These are phyloP conservation scores for Sycophila sp. DNA, from an alignment of 1,140 invertebrate genomes.

Conservation along the genomic window DNA sequence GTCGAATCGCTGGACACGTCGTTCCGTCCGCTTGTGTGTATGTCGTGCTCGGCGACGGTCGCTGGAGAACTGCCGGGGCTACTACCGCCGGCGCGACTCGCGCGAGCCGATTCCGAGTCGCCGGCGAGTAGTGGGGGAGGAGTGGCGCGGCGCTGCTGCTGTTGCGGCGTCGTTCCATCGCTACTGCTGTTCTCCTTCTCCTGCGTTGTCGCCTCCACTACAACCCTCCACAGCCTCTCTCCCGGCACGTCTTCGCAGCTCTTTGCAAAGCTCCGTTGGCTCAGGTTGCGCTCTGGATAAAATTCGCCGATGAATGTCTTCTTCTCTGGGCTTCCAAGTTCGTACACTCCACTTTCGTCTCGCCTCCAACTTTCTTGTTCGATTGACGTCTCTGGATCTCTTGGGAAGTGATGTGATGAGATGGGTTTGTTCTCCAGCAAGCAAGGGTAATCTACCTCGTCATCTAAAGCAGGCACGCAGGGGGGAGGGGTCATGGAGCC, in stretches of 20 bases:
- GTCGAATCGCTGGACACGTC: slow-evolving; percentile 54
- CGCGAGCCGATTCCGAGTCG: slow-evolving; percentile 47
- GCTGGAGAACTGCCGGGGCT: slow-evolving; percentile 60
- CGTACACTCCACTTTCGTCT: neutral
- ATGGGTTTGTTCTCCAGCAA: slow-evolving; percentile 61
- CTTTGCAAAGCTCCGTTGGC: neutral
- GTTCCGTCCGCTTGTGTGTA: slow-evolving; percentile 40
- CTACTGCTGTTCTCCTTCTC: slow-evolving; percentile 37
- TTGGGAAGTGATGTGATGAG: too few relatives aligned
- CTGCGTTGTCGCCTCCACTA: slow-evolving; percentile 44
- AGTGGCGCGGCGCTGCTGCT: neutral
- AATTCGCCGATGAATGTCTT: slow-evolving; percentile 42
- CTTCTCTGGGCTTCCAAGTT: slow-evolving; percentile 2
- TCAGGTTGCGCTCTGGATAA: slow-evolving; percentile 7
- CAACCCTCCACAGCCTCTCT: slow-evolving; percentile 47
- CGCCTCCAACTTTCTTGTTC: slow-evolving; percentile 34
- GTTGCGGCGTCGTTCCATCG: slow-evolving; percentile 33
- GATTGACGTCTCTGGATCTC: too few relatives aligned
- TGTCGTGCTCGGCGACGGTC: slow-evolving; percentile 32
- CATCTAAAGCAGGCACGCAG: slow-evolving; percentile 45
- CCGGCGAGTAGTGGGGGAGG: slow-evolving; percentile 15
- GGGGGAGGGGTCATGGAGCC: slow-evolving; percentile 24
- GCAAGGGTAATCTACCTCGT: slow-evolving; percentile 62
- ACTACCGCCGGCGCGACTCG: slow-evolving; percentile 55
- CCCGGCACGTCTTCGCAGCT: slow-evolving; percentile 20